Conservation (phyloP, 2,888 invertebrate species). For the Tipula helvola region DNA sequence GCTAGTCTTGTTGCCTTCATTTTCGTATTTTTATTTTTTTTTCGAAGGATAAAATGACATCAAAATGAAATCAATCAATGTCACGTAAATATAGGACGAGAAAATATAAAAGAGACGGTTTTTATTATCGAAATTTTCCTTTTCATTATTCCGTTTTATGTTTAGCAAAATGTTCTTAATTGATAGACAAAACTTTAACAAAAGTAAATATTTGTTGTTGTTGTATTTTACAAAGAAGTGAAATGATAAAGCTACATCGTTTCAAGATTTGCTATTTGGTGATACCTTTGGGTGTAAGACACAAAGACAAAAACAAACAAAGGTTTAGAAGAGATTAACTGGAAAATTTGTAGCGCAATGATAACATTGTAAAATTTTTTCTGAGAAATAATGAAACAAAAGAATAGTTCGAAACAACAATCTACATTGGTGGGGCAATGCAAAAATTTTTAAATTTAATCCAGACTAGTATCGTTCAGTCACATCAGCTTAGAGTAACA, state of each 20-base stretch:
- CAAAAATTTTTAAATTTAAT: no score
- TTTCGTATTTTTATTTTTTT: not conserved
- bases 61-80: not conserved
- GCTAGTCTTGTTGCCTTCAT: not conserved
- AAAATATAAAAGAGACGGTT: not conserved
- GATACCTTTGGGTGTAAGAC: not conserved
- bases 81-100: not conserved
- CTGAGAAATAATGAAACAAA: no score
- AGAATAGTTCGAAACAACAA: no score
- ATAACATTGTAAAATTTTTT: no score
- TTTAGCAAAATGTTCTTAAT: not conserved
- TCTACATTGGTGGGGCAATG: no score
- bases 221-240: not conserved
- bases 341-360: no score
- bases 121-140: not conserved
- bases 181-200: not conserved
- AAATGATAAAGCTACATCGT: not conserved
- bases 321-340: not conserved
- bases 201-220: not conserved
- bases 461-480: no score
- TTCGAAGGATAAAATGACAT: not conserved
- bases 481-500: no score
- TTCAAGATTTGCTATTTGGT: not conserved
- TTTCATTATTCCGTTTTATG: not conserved
- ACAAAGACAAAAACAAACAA: not conserved